A percentile compares a stretch with the other conserved stretches of the same genome.
phyloP scores from a whole-genome alignment of 2,888 invertebrate genomes.

The Listrodromus nycthemerus region DNA sequence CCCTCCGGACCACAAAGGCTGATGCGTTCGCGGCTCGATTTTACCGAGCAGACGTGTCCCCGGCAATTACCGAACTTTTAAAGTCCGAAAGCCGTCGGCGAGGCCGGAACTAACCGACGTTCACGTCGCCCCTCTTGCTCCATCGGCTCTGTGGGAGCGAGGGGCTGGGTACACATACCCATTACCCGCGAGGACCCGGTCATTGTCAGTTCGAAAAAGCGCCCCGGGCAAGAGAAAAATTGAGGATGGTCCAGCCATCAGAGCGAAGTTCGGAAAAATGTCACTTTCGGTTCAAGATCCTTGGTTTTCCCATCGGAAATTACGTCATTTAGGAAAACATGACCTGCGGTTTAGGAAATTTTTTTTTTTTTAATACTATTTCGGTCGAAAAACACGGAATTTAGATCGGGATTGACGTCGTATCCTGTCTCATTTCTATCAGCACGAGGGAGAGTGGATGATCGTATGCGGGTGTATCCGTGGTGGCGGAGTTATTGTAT shows the following conservation, averaged over 20 bases:
- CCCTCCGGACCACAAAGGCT: conserved; percentile 82
- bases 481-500: conserved; percentile 3
- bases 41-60: conserved; percentile 83
- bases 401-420: neutral
- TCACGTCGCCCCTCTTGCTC: conserved; percentile 36
- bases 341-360: too few species aligned
- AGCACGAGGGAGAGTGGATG: neutral
- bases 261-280: neutral
- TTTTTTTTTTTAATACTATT: neutral
- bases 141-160: conserved; percentile 38
- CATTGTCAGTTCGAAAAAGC: conserved; percentile 6
- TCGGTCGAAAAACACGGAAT: neutral
- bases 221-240: conserved; percentile 25
- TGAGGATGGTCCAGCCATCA: neutral
- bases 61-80: conserved; percentile 84
- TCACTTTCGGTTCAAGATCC: too few species aligned
- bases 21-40: conserved; percentile 82
- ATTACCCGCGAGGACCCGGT: conserved; percentile 9
- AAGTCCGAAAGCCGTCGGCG: conserved; percentile 77
- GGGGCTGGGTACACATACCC: conserved; percentile 8
- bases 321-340: neutral
- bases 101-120: conserved; percentile 66
- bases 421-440: conserved; percentile 3
- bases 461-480: conserved; percentile 3
- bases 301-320: neutral